Base-by-base conservation (phyloP, 2,113 vertebrate species). In the Murina feae region DNA sequence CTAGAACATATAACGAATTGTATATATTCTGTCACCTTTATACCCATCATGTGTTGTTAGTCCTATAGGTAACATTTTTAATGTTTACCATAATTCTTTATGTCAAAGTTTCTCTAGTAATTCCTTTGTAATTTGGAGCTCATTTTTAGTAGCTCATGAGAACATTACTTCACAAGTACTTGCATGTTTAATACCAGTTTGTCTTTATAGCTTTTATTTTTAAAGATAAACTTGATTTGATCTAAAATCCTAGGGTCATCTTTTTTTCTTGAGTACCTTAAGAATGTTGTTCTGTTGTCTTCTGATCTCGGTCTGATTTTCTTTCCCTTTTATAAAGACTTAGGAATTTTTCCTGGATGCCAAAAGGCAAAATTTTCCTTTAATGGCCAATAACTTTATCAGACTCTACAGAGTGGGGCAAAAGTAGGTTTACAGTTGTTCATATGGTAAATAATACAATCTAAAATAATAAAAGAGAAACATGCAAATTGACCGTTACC, bases 341-440 rank as follows among this genome's bases (percentile, higher is more conserved):
- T 49, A 5, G 51, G 39, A 11, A 32, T 72, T 66, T 49, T 80
- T 47, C 66, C 28, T 81, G 21, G 58, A 81, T 53, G 13, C 79
- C 44, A 47, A 85, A 89, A 72, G 51, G n/a, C n/a, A n/a, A n/a
- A 9, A 60, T 95, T 89, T 78, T n/a, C 44, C 30, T 89, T 89
- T 89, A 88, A 55, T 72, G 71, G 5, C 30, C 18, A 47, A 1
- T 18, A 58, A n/a, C 25, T 90, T 86, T 75, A 66, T 21, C 47
- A n/a, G 66, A 12, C 6, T 53, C 6, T 74, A 81, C 1, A 0
- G 23, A 25, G 58, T 60, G 58, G 58, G 58, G 25, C 58, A 60
- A n/a, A n/a, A n/a, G n/a, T n/a, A n/a, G n/a, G n/a, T n/a, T n/a
- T n/a, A n/a, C n/a, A n/a, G n/a, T n/a, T n/a, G n/a, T n/a, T n/a